phyloP scores from a whole-genome alignment of 2,797 vertebrate genomes.

The Peromyscus aztecus region DNA sequence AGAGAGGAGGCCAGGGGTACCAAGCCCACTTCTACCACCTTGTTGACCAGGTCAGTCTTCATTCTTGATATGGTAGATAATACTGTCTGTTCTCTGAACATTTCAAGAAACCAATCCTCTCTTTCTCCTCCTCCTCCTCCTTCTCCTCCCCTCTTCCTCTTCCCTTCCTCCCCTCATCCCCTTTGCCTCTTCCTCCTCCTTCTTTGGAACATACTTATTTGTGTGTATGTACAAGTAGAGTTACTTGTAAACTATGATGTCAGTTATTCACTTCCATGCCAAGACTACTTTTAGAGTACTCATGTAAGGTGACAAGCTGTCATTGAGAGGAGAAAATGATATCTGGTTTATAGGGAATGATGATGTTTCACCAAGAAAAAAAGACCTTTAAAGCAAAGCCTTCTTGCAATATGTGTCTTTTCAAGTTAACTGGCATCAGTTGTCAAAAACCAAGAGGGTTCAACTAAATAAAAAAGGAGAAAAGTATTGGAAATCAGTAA shows the following conservation, averaged over 20 bases:
- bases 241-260: not conserved
- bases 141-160: not conserved
- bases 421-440: not conserved
- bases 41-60: not conserved
- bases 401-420: not conserved
- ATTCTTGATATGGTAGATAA: slow-evolving; percentile 4
- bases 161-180: not conserved
- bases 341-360: not conserved
- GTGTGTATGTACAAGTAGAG: not conserved
- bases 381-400: not conserved
- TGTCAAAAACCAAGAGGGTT: not conserved
- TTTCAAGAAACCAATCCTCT: not conserved
- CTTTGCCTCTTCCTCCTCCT: not conserved
- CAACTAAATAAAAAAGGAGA: slow-evolving; percentile 35
- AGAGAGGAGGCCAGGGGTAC: not conserved
- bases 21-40: not conserved
- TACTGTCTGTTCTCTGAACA: not conserved
- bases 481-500: not conserved
- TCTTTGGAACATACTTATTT: not conserved
- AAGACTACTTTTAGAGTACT: not conserved
- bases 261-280: not conserved
- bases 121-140: not conserved
- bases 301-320: not conserved
- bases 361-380: not conserved
- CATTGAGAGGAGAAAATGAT: not conserved